Evolutionary conservation across 2,797 vertebrate species (phyloP), one percentile per base, ranked within the genome.

Genomic region (Pteropus rufus): DNA sequence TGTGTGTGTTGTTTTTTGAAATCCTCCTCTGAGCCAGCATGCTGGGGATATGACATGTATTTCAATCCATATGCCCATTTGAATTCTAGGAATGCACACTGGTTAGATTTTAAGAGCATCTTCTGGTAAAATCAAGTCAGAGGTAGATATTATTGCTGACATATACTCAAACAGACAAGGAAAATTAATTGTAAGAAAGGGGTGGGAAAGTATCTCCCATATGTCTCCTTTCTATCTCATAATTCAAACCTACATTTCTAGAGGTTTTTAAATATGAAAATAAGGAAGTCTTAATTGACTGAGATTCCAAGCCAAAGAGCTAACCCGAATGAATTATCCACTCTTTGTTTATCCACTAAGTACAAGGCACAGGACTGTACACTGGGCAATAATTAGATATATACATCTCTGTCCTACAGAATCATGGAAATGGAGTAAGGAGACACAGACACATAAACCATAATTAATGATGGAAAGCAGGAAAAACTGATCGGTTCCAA

Each of bases 1-100:
- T 72, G 44, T n/a, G 16, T 81, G 36, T 72, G n/a, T 88, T 88
- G 26, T 80, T 94, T 95, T 97, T 62, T 91, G 89, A 93, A 89
- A 93, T 80, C 56, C 26, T 97, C 69, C 81, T 91, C 8, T 19
- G 81, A 93, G 95, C 75, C 95, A 95, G 65, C 90, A 91, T 77
- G 56, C 72, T 76, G 95, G 89, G 94, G 70, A 82, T 94, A 69
- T 19, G 75, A 97, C 88, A 98, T 96, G 79, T 84, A 88, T 98
- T 98, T 98, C 96, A 97, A 96, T 97, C 97, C 96, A 97, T 93
- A 90, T 92, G 86, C 86, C 95, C 83, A 86, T 94, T 93, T 96
- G 92, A 97, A 97, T 98, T 98, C 93, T 96, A 97, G 86, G 77
- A 93, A 89, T 23, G 56, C 49, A 76, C 49, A 36, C 18, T 64